Base-by-base conservation (phyloP, 1,140 invertebrate species). In the Polyergus mexicanus region DNA sequence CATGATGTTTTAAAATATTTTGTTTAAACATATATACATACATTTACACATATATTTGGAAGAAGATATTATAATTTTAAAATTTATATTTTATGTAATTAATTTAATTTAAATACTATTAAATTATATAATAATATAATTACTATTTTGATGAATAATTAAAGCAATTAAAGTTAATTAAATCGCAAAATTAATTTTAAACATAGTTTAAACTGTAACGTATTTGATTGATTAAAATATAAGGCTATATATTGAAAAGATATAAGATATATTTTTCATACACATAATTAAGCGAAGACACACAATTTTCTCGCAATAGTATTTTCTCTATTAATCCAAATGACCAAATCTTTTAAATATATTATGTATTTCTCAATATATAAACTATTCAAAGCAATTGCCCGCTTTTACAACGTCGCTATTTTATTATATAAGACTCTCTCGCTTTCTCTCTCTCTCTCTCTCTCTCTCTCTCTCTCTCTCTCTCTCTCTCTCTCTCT, bases 71-170 rank as follows among this genome's bases (percentile, higher is more conserved):
- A 25, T 19, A 75, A 75, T 60, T 63, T 38, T n/a, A 4, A 76
- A 63, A 44, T 76, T 19, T 62, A 76, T 6, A 63, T 28, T 63
- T 44, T 63, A 47, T 16, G 0, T 60, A 76, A 62, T 76, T 76
- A 77, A 62, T n/a, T 76, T 77, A 32, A 63, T 76, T 77, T 28
- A 77, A n/a, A 38, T 38, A 22, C 54, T 22, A 78, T 78, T 68
- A 78, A 66, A 78, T 65, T 66, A 38, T 19, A 32, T 32, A 32
- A 32, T 32, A 66, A 22, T 78, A 66, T 78, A 51, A 66, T 66
- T 78, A 13, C 11, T 22, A 47, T 35, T 32, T 32, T 51, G n/a
- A n/a, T 54, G 54, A 54, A 54, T 54, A 54, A 78, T 38, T 35
- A 35, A 68, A 38, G 16, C 54, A 76, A 76, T 41, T 76, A 25